A percentile compares a stretch with the other conserved stretches of the same genome.
phyloP scores from a whole-genome alignment of 2,888 invertebrate genomes.

The Papilio demoleus region DNA sequence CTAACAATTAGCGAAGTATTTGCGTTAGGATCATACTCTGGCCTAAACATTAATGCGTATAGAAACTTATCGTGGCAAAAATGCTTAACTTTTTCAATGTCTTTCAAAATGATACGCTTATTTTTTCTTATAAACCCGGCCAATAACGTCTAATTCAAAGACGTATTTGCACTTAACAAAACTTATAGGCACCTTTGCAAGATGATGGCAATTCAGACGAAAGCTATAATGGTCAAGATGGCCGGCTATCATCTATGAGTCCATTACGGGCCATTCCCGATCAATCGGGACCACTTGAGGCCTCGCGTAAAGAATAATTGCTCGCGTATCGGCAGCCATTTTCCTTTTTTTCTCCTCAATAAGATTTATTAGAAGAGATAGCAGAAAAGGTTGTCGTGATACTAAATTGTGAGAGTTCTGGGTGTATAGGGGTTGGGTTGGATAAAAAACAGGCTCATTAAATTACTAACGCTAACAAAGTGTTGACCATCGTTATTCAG shows the following conservation, averaged over 20 bases:
- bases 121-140: not conserved
- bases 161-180: not conserved
- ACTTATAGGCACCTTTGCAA: conserved; percentile 23
- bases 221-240: conserved; percentile 34
- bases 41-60: too few relatives aligned
- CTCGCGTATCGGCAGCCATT: conserved; percentile 47
- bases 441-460: conserved; percentile 30
- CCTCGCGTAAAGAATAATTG: conserved; percentile 47
- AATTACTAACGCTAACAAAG: not conserved
- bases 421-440: not conserved
- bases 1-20: too few relatives aligned
- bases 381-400: conserved; percentile 28
- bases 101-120: too few relatives aligned
- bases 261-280: conserved; percentile 53
- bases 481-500: conserved; percentile 23
- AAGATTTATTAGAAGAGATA: conserved; percentile 45
- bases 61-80: too few relatives aligned
- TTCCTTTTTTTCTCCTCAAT: conserved; percentile 44
- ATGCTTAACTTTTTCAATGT: too few relatives aligned
- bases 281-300: conserved; percentile 49
- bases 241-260: conserved; percentile 41
- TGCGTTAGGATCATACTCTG: too few relatives aligned
- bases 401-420: conserved; percentile 31
- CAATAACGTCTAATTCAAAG: not conserved
- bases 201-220: conserved; percentile 29